Evolutionary conservation across 2,113 vertebrate species (phyloP).

Genomic region (Plecturocebus donacophilus): DNA sequence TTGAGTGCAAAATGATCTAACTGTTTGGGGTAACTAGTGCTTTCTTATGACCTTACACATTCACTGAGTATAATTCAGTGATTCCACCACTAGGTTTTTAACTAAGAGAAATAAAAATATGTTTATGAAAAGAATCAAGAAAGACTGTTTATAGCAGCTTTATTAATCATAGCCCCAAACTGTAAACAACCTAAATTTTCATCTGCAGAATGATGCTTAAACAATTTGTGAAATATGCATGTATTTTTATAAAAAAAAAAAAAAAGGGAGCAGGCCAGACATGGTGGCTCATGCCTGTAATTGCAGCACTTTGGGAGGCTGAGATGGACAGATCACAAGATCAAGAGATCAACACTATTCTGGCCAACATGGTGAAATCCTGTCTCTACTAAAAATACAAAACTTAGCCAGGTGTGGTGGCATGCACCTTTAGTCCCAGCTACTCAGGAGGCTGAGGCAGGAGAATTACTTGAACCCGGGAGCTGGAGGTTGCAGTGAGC

Average conservation of each 20-base stretch:
- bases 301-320: no score
- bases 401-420: no score
- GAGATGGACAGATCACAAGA: no score
- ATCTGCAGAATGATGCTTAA: neutral
- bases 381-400: no score
- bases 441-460: no score
- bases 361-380: no score
- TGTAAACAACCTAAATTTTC: constrained; percentile 4
- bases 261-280: neutral
- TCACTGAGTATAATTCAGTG: constrained; percentile 2
- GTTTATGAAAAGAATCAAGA: neutral
- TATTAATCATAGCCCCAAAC: constrained; percentile 12
- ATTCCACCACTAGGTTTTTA: neutral
- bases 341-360: no score
- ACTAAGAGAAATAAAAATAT: constrained; percentile 38
- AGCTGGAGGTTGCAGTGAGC: no score
- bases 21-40: neutral
- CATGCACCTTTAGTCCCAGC: no score
- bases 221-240: neutral
- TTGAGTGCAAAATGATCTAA: neutral
- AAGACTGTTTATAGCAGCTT: constrained; percentile 35
- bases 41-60: neutral
- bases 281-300: no score
- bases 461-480: no score
- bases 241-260: neutral